Evolutionary conservation across 2,888 invertebrate genomes (phyloP).

Genomic region (Tenthredo scrophulariae): DNA sequence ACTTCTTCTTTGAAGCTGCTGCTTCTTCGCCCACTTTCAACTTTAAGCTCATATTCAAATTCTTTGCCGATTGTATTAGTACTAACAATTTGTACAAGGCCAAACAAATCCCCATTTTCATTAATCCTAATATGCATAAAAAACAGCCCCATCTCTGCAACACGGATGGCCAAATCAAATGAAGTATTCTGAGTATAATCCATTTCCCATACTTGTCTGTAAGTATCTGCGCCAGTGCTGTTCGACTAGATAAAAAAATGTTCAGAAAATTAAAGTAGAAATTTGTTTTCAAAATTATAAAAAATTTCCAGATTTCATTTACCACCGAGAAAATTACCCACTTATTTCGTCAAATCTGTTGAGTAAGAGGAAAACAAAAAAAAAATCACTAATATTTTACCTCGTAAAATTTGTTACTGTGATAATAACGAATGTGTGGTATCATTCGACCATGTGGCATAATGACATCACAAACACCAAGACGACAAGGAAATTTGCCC

Average conservation of each 20-base stretch:
- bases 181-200: conserved; percentile 48
- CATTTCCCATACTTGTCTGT: conserved; percentile 59
- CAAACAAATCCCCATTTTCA: conserved; percentile 60
- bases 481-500: conserved; percentile 80
- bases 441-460: conserved; percentile 79
- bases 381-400: conserved; percentile 66
- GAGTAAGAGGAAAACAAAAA: neutral
- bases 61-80: conserved; percentile 58
- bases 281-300: neutral
- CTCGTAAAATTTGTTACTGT: conserved; percentile 79
- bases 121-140: conserved; percentile 64
- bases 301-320: neutral
- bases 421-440: conserved; percentile 80
- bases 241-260: conserved; percentile 4
- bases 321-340: neutral
- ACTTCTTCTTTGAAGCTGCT: conserved; percentile 28
- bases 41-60: conserved; percentile 62
- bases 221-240: conserved; percentile 51
- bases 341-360: neutral
- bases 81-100: conserved; percentile 64
- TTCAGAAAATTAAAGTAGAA: neutral
- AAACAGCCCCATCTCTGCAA: conserved; percentile 68
- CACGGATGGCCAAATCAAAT: conserved; percentile 63
- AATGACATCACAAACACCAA: conserved; percentile 76
- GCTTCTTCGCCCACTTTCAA: conserved; percentile 55